phyloP scores from a whole-genome alignment of 2,113 vertebrate genomes.

The Ciconia boyciana region DNA sequence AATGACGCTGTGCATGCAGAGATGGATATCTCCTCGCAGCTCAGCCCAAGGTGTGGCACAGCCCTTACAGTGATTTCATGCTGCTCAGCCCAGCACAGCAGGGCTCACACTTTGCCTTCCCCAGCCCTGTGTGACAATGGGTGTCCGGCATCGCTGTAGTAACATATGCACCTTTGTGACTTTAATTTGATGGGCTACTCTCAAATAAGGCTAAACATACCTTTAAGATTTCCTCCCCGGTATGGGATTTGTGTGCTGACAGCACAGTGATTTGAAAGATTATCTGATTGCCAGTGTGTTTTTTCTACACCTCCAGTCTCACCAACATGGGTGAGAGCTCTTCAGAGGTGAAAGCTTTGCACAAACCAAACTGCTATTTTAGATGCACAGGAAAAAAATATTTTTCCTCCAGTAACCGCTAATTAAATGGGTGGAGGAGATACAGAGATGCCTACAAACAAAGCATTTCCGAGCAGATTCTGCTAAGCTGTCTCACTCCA shows the following conservation, averaged over 20 bases:
- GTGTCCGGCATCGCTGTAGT: not conserved
- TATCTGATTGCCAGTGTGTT: not conserved
- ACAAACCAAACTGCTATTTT: not conserved
- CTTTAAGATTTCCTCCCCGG: not conserved
- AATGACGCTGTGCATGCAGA: not conserved
- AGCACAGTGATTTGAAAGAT: not conserved
- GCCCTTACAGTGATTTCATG: not conserved
- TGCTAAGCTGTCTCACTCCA: fast-evolving
- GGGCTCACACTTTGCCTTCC: not conserved
- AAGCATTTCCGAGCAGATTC: not conserved
- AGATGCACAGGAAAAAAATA: not conserved
- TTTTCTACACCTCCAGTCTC: not conserved
- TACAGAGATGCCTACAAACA: not conserved
- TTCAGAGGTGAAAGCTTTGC: not conserved
- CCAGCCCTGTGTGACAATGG: not conserved
- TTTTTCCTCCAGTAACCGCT: not conserved
- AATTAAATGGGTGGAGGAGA: not conserved
- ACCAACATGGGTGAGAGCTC: fast-evolving
- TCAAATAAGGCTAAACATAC: not conserved
- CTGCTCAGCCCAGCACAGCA: fast-evolving
- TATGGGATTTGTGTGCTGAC: not conserved
- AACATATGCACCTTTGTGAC: not conserved
- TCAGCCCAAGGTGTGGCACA: not conserved
- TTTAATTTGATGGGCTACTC: not conserved
- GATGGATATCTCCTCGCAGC: not conserved